phyloP scores from a whole-genome alignment of 1,140 invertebrate genomes.

The Drosophila asahinai region DNA sequence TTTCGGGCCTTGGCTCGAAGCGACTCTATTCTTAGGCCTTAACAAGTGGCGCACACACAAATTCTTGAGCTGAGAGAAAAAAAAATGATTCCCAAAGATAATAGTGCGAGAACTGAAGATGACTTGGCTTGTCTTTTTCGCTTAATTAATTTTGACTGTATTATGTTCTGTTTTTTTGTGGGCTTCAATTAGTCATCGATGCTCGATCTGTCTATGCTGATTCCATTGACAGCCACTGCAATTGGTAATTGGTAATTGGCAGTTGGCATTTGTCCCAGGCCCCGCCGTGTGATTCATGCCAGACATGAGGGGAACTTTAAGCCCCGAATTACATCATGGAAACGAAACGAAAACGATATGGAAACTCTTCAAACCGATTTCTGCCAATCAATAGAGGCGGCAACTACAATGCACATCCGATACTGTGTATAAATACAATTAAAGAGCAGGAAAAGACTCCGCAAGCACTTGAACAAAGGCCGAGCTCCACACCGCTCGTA shows the following conservation, averaged over 20 bases:
- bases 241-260: conserved; percentile 36
- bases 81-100: conserved; percentile 29
- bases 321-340: conserved; percentile 65
- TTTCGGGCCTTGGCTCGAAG: conserved; percentile 48
- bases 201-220: conserved; percentile 67
- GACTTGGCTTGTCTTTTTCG: conserved; percentile 32
- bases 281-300: conserved; percentile 53
- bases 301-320: conserved; percentile 7
- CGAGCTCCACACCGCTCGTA: conserved; percentile 18
- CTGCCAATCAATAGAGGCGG: conserved; percentile 46
- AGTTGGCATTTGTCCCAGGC: conserved; percentile 20
- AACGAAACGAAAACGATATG: conserved; percentile 17
- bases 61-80: conserved; percentile 13
- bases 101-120: conserved; percentile 30
- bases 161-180: conserved; percentile 35
- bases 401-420: conserved; percentile 53
- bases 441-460: conserved; percentile 55
- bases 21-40: conserved; percentile 44
- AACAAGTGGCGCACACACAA: conserved; percentile 35
- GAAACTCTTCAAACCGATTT: conserved; percentile 41
- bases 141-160: conserved; percentile 46
- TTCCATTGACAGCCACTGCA: conserved; percentile 39
- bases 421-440: conserved; percentile 40
- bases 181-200: conserved; percentile 54
- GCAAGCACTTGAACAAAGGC: conserved; percentile 53